These are phyloP conservation scores for Podotricha telesiphe DNA, from an alignment of 2,888 invertebrate species.

Conservation along the genomic window DNA sequence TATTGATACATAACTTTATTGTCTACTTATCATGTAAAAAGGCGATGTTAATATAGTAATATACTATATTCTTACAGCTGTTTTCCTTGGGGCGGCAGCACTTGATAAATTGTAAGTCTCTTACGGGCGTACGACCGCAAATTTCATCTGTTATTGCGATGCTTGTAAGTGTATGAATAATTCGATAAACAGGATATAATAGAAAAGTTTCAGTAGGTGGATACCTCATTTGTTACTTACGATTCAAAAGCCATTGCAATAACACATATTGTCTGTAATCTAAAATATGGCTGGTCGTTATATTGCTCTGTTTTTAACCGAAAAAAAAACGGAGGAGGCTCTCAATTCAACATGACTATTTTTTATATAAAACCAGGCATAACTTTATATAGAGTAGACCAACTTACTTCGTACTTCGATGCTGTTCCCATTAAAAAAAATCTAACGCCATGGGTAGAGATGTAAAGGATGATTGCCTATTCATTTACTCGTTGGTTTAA, in stretches of 20 bases:
- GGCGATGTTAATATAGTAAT: neutral
- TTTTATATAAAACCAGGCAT: too few species aligned
- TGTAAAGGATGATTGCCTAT: too few species aligned
- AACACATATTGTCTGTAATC: constrained; percentile 23
- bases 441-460: too few species aligned
- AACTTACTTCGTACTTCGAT: too few species aligned
- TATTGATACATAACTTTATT: neutral
- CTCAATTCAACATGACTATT: too few species aligned
- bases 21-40: neutral
- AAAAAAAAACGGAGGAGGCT: too few species aligned
- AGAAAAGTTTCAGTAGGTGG: constrained; percentile 26
- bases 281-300: neutral
- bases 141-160: constrained; percentile 15
- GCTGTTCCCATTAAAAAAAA: too few species aligned
- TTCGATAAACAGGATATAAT: constrained; percentile 32
- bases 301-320: too few species aligned
- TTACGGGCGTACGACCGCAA: neutral
- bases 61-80: neutral
- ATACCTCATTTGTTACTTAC: constrained; percentile 31
- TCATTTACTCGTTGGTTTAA: too few species aligned
- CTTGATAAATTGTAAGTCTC: neutral
- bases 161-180: constrained; percentile 1
- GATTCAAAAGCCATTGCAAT: constrained; percentile 31
- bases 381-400: too few species aligned
- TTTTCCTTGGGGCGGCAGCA: neutral